Evolutionary conservation across 2,797 vertebrate genomes (phyloP).

Genomic region (Lutra lutra): DNA sequence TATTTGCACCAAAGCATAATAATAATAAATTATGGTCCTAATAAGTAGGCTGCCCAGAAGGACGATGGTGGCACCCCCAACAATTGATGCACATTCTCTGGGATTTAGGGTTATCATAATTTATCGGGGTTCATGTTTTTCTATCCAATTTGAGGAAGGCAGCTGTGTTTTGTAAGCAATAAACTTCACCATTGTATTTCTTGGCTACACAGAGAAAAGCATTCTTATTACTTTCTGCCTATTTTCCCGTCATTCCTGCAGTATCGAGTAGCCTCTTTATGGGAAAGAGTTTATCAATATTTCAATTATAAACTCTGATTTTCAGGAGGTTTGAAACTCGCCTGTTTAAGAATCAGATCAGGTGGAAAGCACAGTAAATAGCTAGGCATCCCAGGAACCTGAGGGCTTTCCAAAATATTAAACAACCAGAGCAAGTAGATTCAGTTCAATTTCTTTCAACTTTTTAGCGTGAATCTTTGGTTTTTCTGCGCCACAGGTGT

Average conservation of each 20-base stretch:
- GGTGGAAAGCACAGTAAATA: constrained; percentile 52
- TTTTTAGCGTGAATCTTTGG: constrained; percentile 34
- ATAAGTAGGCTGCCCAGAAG: constrained; percentile 87
- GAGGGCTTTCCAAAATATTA: neutral
- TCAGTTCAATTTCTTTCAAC: neutral
- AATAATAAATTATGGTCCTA: constrained; percentile 89
- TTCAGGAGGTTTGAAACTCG: constrained; percentile 78
- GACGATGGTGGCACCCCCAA: constrained; percentile 77
- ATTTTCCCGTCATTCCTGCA: constrained; percentile 81
- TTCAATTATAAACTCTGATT: constrained; percentile 83
- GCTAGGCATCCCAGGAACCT: constrained; percentile 52
- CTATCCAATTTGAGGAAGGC: constrained; percentile 88
- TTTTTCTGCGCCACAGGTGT: neutral
- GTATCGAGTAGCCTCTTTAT: constrained; percentile 81
- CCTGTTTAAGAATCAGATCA: constrained; percentile 79
- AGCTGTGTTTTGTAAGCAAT: constrained; percentile 90
- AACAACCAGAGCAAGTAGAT: neutral
- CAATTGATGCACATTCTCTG: constrained; percentile 88
- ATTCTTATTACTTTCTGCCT: constrained; percentile 73
- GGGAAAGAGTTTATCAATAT: constrained; percentile 83
- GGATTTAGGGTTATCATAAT: constrained; percentile 89
- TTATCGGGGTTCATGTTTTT: constrained; percentile 86
- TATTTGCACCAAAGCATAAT: constrained; percentile 85
- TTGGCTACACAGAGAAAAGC: constrained; percentile 91
- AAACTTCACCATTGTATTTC: constrained; percentile 91